Percentiles rank a stretch among this genome's conserved stretches.
Evolutionary conservation across 2,888 invertebrate species (phyloP).

Genomic region (Phaonia tiefii): DNA sequence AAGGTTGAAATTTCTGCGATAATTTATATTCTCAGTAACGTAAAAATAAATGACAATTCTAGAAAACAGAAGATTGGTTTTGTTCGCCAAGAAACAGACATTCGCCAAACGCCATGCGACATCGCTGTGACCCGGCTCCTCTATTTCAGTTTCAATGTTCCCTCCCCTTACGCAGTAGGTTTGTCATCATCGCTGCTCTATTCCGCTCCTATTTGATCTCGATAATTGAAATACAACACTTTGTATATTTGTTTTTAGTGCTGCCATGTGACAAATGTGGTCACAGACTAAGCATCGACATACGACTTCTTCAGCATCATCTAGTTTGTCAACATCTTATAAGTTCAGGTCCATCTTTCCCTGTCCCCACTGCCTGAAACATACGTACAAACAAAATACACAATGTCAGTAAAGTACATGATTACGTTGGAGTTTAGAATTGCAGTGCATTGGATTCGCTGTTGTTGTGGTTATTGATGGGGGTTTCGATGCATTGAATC

Average conservation of each 20-base stretch:
- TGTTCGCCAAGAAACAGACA: no score
- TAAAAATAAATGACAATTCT: no score
- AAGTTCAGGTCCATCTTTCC: conserved; percentile 6
- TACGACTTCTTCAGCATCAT: conserved; percentile 26
- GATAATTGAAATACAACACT: conserved; percentile 63
- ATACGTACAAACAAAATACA: neutral
- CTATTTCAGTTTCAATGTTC: conserved; percentile 37
- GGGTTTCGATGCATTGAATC: conserved; percentile 3
- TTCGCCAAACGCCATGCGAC: no score
- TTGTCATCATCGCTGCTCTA: no score
- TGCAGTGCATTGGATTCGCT: conserved; percentile 46
- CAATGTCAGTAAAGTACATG: conserved; percentile 50
- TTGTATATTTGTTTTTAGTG: conserved; percentile 45
- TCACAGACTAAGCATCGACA: conserved; percentile 30
- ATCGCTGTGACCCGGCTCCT: no score
- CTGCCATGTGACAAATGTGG: conserved; percentile 57
- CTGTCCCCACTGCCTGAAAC: neutral
- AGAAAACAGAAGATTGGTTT: no score
- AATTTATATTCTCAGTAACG: no score
- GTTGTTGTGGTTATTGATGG: conserved; percentile 40
- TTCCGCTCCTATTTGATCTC: conserved; percentile 43
- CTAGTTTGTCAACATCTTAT: conserved; percentile 36
- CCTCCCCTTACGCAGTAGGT: neutral
- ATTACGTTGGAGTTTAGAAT: conserved; percentile 53
- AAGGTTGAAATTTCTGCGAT: no score